Evolutionary conservation across 2,113 vertebrate species (phyloP).

Genomic region (Rhinopomastus cyanomelas): DNA sequence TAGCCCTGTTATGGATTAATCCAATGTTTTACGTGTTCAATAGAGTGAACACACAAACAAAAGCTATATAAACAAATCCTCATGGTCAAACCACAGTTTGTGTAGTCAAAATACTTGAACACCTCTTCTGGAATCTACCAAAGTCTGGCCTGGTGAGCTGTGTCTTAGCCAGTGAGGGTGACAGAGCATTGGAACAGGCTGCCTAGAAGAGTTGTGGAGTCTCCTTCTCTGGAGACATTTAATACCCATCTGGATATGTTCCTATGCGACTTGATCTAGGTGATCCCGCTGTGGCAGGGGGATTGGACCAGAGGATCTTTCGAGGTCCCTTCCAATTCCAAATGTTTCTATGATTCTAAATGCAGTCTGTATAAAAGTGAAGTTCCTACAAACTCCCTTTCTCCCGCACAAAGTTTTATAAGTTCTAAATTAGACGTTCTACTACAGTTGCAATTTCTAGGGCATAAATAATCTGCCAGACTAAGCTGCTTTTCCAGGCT

Average conservation of each 20-base stretch:
- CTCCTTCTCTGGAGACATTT: too few species aligned
- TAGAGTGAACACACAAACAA: conserved; percentile 67
- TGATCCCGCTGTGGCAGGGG: too few species aligned
- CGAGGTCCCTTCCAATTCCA: too few species aligned
- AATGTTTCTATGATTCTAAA: too few species aligned
- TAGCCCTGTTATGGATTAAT: conserved; percentile 65
- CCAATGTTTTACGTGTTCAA: conserved; percentile 67
- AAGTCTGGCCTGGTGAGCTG: neutral
- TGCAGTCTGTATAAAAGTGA: neutral
- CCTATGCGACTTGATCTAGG: too few species aligned
- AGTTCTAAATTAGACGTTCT: neutral
- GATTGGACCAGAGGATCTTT: too few species aligned
- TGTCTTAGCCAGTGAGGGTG: too few species aligned
- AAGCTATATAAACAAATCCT: conserved; percentile 46
- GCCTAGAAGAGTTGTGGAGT: too few species aligned
- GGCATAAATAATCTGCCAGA: neutral
- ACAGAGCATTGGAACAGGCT: too few species aligned
- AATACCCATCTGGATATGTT: too few species aligned
- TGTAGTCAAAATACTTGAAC: neutral
- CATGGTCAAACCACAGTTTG: neutral
- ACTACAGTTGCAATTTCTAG: neutral
- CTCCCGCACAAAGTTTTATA: neutral
- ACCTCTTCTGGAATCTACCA: neutral
- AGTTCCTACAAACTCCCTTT: neutral
- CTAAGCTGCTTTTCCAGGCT: neutral